A percentile compares a stretch with the other conserved stretches of the same genome.
Conservation (phyloP, 2,888 invertebrate species). For the Allophyes oxyacanthae region DNA sequence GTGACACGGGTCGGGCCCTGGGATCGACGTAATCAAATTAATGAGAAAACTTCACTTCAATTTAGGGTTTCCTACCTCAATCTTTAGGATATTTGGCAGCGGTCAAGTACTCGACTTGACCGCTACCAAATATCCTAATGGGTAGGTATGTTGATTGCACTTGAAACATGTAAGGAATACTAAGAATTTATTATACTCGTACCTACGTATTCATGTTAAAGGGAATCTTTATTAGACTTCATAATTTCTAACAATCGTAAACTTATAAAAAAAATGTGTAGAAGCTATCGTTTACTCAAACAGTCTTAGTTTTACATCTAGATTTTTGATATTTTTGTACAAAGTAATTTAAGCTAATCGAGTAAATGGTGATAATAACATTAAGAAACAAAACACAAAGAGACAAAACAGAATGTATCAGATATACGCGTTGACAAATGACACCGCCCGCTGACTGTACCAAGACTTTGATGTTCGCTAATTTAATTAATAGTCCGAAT, state of each 20-base stretch:
- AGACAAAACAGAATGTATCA: background rate
- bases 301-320: no score
- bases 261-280: no score
- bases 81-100: constrained; percentile 84
- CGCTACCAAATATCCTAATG: constrained; percentile 66
- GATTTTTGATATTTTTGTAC: no score
- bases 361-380: background rate
- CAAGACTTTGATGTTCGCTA: constrained; percentile 2
- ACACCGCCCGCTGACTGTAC: background rate
- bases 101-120: constrained; percentile 76
- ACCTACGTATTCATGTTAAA: constrained; percentile 11
- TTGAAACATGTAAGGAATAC: constrained; percentile 33
- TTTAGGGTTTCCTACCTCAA: constrained; percentile 86
- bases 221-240: background rate
- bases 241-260: no score
- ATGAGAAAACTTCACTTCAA: constrained; percentile 89
- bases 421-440: background rate
- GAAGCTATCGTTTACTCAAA: no score
- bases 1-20: constrained; percentile 87
- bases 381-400: background rate
- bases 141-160: constrained; percentile 68
- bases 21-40: constrained; percentile 89
- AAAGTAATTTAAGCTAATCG: background rate
- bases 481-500: background rate
- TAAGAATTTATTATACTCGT: no score